Percentiles rank a stretch among this genome's conserved stretches.
phyloP scores from a whole-genome alignment of 1,140 invertebrate genomes.

The Drosophila nebulosa region DNA sequence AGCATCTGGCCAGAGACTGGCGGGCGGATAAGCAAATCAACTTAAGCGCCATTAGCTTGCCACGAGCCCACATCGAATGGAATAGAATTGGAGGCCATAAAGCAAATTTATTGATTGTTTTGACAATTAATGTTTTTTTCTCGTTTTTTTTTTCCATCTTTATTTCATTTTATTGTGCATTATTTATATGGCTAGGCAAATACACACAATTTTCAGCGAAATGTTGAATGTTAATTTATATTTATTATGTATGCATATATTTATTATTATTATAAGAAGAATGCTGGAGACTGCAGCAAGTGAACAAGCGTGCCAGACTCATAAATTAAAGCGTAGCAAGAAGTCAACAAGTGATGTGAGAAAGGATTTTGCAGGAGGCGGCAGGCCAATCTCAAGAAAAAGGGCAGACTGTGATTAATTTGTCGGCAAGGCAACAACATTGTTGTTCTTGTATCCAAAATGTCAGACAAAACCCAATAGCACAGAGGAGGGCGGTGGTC shows the following conservation, averaged over 20 bases:
- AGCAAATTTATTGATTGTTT: constrained; percentile 73
- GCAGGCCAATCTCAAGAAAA: background rate
- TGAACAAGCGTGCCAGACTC: constrained; percentile 40
- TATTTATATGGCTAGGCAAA: constrained; percentile 46
- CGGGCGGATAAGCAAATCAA: constrained; percentile 49
- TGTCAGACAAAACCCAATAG: constrained; percentile 13
- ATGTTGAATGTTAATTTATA: constrained; percentile 28
- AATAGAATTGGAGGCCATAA: constrained; percentile 51
- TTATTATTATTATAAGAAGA: constrained; percentile 41
- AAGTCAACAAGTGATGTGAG: constrained; percentile 40
- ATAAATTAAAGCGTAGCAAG: constrained; percentile 51
- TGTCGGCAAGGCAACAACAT: constrained; percentile 50
- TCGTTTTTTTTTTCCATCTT: constrained; percentile 15
- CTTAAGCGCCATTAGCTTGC: constrained; percentile 62
- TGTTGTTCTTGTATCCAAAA: constrained; percentile 53
- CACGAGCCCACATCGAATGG: constrained; percentile 39
- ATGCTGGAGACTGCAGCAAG: constrained; percentile 13
- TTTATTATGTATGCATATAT: constrained; percentile 25
- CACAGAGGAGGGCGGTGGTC: background rate
- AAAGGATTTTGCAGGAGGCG: background rate
- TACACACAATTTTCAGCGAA: constrained; percentile 30
- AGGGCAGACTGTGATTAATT: constrained; percentile 63
- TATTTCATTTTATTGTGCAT: constrained; percentile 21
- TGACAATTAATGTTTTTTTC: constrained; percentile 68
- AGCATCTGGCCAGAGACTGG: background rate